A percentile compares a stretch with the other conserved stretches of the same genome.
These are phyloP conservation scores for Rhingia rostrata DNA, from an alignment of 2,888 invertebrate genomes.

Conservation along the genomic window DNA sequence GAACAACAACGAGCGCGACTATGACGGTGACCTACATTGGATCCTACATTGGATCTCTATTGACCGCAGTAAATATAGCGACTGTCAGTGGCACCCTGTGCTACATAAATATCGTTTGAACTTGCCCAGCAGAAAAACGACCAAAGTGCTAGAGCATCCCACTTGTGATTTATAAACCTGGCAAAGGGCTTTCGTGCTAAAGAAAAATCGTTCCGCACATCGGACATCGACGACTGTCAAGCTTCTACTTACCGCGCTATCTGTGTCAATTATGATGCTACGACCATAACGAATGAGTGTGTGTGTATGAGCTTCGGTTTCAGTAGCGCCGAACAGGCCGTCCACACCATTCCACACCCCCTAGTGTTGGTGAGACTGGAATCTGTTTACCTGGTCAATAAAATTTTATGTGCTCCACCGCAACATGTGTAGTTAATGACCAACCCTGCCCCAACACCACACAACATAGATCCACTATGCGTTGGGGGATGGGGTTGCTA, in stretches of 20 bases:
- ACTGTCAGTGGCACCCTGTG: slow-evolving; percentile 49
- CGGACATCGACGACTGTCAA: slow-evolving; percentile 16
- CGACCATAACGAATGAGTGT: slow-evolving; percentile 22
- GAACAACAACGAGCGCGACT: neutral
- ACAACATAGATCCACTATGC: neutral
- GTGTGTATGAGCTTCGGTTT: neutral
- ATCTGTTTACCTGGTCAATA: slow-evolving; percentile 78
- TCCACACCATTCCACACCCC: neutral
- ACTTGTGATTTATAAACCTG: slow-evolving; percentile 49
- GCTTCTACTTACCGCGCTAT: slow-evolving; percentile 43
- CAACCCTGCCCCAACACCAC: slow-evolving; percentile 34
- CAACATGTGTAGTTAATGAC: slow-evolving; percentile 73
- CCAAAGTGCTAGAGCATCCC: neutral
- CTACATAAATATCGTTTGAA: slow-evolving; percentile 11
- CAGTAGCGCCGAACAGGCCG: neutral
- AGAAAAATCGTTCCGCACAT: slow-evolving; percentile 3
- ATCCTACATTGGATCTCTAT: slow-evolving; percentile 33
- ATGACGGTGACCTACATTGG: slow-evolving; percentile 22
- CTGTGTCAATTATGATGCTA: slow-evolving; percentile 56
- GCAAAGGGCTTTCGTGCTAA: neutral
- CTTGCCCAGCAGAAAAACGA: slow-evolving; percentile 5
- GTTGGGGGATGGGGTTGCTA: neutral
- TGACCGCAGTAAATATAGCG: slow-evolving; percentile 52
- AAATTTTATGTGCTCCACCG: slow-evolving; percentile 78
- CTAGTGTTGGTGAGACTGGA: slow-evolving; percentile 6